Percentiles rank a stretch among this genome's conserved stretches.
Conservation (phyloP, 2,797 vertebrate genomes). For the Diceros bicornis region DNA sequence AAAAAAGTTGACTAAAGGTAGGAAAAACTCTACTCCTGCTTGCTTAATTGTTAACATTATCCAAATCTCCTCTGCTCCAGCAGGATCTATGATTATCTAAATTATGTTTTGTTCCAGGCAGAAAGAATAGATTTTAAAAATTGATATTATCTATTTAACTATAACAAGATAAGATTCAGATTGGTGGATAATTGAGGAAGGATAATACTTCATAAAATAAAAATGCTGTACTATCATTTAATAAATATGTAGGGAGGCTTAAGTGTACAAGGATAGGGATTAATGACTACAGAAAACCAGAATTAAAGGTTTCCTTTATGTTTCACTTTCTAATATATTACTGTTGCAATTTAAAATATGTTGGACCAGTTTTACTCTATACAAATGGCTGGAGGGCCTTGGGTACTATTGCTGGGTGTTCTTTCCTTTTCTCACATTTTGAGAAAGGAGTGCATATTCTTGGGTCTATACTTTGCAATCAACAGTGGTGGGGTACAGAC, state of each 20-base stretch:
- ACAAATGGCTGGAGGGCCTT: neutral
- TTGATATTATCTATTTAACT: conserved; percentile 12
- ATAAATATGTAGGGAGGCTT: neutral
- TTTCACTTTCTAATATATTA: neutral
- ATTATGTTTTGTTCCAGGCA: neutral
- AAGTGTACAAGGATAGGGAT: neutral
- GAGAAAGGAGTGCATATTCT: neutral
- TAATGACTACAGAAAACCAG: neutral
- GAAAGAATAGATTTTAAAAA: conserved; percentile 32
- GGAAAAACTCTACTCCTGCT: neutral
- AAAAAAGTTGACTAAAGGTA: neutral
- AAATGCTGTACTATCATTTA: neutral
- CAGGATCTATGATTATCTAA: conserved; percentile 23
- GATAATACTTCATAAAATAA: conserved; percentile 20
- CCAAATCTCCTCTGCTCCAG: neutral
- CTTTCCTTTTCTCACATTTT: neutral
- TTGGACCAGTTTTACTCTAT: neutral
- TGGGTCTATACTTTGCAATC: neutral
- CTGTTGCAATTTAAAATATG: neutral
- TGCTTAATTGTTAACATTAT: neutral
- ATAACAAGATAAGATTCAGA: conserved; percentile 10
- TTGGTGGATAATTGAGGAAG: conserved; percentile 25
- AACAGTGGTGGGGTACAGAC: neutral
- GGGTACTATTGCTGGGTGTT: neutral
- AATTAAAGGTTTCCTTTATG: conserved; percentile 3